A percentile compares a stretch with the other conserved stretches of the same genome.
These are phyloP conservation scores for Phyllostomus discolor DNA, from an alignment of 2,113 vertebrate species.

Conservation along the genomic window DNA sequence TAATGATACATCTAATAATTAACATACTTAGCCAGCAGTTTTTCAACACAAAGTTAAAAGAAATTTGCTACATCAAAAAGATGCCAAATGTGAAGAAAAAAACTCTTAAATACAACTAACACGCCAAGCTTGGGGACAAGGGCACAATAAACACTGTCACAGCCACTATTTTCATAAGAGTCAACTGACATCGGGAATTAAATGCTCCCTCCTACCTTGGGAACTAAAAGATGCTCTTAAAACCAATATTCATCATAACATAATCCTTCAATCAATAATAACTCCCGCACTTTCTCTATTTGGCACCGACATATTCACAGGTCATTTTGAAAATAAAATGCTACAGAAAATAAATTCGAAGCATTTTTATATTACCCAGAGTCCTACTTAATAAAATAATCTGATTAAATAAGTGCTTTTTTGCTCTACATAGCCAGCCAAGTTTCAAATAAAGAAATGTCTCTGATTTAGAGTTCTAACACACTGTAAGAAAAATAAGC, in stretches of 20 bases:
- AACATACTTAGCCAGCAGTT: conserved; percentile 7
- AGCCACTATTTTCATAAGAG: background rate
- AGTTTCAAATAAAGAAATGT: background rate
- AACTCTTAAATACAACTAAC: background rate
- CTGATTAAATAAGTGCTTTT: conserved; percentile 45
- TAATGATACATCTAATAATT: conserved; percentile 24
- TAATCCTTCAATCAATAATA: conserved; percentile 41
- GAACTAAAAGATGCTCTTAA: background rate
- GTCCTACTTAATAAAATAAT: conserved; percentile 42
- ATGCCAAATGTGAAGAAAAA: background rate
- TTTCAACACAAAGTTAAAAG: conserved; percentile 29
- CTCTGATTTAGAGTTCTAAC: background rate
- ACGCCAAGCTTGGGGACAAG: background rate
- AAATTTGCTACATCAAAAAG: conserved; percentile 31
- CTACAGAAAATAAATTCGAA: conserved; percentile 24
- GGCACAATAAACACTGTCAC: background rate
- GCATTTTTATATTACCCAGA: conserved; percentile 35
- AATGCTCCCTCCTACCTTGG: background rate
- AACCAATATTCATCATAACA: conserved; percentile 37
- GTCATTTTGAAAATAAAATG: conserved; percentile 48
- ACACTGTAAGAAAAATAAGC: background rate
- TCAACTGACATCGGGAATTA: background rate
- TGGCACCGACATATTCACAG: conserved; percentile 23
- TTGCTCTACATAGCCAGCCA: background rate
- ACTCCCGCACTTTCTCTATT: background rate